Conservation (phyloP, 2,113 vertebrate species). For the Notechis scutatus region DNA sequence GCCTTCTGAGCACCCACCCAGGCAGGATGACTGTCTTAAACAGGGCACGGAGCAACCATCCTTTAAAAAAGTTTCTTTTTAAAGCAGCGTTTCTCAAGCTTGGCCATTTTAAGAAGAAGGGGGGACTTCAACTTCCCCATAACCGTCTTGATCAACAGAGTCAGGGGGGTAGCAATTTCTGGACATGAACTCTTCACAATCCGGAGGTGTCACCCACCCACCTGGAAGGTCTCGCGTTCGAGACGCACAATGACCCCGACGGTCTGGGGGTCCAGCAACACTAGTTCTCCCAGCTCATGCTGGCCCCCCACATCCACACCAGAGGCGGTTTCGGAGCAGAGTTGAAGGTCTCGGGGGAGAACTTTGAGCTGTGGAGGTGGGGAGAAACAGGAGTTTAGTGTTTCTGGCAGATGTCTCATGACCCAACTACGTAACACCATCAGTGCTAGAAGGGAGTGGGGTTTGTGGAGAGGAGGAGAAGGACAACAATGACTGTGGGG, state of each 20-base stretch:
- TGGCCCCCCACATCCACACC: slow-evolving; percentile 92
- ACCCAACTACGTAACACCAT: neutral
- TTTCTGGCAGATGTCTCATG: no score
- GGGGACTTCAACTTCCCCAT: no score
- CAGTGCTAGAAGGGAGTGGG: neutral
- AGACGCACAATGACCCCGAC: slow-evolving; percentile 91
- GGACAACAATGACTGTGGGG: no score
- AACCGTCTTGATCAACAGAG: neutral
- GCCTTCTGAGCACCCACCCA: neutral
- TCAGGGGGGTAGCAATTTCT: neutral
- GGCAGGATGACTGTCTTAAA: neutral
- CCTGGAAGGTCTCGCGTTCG: slow-evolving; percentile 95
- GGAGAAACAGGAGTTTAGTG: neutral
- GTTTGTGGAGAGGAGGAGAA: neutral
- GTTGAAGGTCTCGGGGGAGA: slow-evolving; percentile 89
- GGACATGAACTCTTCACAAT: neutral
- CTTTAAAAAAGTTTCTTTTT: no score
- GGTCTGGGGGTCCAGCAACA: slow-evolving; percentile 89
- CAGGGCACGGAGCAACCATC: no score
- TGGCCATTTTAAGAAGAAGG: no score
- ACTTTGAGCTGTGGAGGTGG: slow-evolving; percentile 80
- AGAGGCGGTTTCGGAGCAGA: slow-evolving; percentile 92
- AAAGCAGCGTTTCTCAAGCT: no score
- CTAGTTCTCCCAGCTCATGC: slow-evolving; percentile 95
- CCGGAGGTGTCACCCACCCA: slow-evolving; percentile 39